Conservation (phyloP, 1,140 invertebrate genomes). For the Neodiprion pinetum region DNA sequence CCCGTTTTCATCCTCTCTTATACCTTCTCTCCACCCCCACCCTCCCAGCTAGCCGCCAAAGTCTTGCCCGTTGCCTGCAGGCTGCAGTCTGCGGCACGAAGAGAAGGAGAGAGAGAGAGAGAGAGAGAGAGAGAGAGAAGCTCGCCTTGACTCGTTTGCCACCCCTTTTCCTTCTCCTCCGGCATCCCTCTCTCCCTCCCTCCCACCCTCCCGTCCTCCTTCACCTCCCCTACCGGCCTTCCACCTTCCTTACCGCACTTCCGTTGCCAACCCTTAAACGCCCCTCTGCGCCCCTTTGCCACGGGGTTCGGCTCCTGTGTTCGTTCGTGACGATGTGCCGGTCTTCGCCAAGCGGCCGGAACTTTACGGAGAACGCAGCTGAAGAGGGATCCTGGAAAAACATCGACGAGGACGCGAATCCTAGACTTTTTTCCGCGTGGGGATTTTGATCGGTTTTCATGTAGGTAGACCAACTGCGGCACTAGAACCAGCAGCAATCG, state of each 20-base stretch:
- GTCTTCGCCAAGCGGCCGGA: no score
- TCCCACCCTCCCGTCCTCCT: slow-evolving; percentile 1
- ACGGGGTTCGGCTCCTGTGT: no score
- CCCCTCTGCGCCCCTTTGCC: slow-evolving; percentile 32
- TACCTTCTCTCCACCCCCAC: slow-evolving; percentile 47
- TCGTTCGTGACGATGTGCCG: no score
- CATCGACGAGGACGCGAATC: no score
- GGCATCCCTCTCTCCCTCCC: background rate
- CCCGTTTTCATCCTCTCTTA: slow-evolving; percentile 30
- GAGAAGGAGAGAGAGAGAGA: no score
- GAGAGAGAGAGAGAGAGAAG: background rate
- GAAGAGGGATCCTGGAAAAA: no score
- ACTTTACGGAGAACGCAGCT: no score
- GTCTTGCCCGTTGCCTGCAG: slow-evolving; percentile 40
- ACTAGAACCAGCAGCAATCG: no score
- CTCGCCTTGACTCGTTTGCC: background rate
- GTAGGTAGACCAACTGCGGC: no score
- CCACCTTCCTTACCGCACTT: slow-evolving; percentile 47
- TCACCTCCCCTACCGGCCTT: slow-evolving; percentile 28
- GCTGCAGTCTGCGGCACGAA: background rate
- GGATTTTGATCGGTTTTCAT: no score
- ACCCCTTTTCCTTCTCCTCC: slow-evolving; percentile 8
- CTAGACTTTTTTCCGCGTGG: no score
- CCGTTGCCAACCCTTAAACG: slow-evolving; percentile 48
- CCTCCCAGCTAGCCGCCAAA: slow-evolving; percentile 31